These are phyloP conservation scores for Apteryx owenii DNA, from an alignment of 2,113 vertebrate genomes.

Conservation along the genomic window DNA sequence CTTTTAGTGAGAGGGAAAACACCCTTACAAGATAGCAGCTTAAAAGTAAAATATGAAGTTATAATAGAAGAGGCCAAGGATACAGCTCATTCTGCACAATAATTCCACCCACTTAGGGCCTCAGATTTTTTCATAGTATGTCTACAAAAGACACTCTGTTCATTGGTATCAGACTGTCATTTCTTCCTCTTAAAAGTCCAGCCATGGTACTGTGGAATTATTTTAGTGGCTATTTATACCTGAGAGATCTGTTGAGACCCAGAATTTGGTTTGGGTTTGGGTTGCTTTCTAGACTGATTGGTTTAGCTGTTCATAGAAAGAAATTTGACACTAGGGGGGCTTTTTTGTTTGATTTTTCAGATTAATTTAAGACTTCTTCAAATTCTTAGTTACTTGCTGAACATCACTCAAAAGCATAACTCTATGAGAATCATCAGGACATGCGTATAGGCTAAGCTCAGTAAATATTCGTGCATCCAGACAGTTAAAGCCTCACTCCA, in stretches of 20 bases:
- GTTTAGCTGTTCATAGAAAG: background rate
- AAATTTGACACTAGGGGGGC: background rate
- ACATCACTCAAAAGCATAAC: background rate
- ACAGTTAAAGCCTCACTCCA: background rate
- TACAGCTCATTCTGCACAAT: background rate
- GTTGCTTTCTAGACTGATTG: background rate
- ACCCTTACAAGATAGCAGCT: background rate
- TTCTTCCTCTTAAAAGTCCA: background rate
- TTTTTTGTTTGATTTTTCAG: background rate
- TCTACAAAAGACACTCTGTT: background rate
- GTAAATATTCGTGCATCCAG: background rate
- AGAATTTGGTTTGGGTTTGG: background rate
- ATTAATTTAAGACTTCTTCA: background rate
- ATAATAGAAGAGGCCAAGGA: background rate
- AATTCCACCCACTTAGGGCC: background rate
- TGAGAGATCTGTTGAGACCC: background rate
- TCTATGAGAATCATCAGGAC: background rate
- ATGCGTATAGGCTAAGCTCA: background rate
- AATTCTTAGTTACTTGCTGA: background rate
- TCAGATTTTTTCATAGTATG: background rate
- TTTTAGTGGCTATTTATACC: background rate
- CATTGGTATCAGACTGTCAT: background rate
- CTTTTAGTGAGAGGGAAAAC: background rate
- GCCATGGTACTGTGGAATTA: background rate
- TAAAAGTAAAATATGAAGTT: background rate